phyloP scores from a whole-genome alignment of 2,888 invertebrate genomes.

The Leuctra nigra region DNA sequence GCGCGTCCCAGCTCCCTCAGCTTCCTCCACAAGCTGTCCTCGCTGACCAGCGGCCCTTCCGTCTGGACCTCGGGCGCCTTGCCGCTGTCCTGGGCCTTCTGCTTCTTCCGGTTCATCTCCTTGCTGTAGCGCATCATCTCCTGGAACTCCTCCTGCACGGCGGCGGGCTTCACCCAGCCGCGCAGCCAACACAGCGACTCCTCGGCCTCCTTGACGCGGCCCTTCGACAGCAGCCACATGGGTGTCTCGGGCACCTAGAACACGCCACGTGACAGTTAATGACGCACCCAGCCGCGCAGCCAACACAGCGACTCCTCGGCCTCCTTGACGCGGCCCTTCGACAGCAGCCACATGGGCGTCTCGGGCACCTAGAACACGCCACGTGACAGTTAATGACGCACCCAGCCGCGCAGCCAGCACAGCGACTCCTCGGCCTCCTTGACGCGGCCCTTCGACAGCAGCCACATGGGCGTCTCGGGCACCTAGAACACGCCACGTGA shows the following conservation, averaged over 20 bases:
- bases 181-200: conserved; percentile 49
- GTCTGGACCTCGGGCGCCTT: not conserved
- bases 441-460: conserved; percentile 49
- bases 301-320: conserved; percentile 48
- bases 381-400: conserved; percentile 25
- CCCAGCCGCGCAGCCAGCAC: conserved; percentile 52
- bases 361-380: conserved; percentile 45
- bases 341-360: conserved; percentile 53
- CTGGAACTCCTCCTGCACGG: conserved; percentile 47
- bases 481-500: conserved; percentile 38
- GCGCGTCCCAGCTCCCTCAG: conserved; percentile 42
- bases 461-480: conserved; percentile 54
- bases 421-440: conserved; percentile 48
- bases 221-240: conserved; percentile 52
- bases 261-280: not conserved
- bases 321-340: conserved; percentile 48
- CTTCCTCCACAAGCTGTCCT: not conserved
- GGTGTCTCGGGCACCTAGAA: conserved; percentile 52
- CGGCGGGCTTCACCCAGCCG: conserved; percentile 47
- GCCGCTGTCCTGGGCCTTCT: not conserved
- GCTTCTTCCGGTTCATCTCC: conserved; percentile 11
- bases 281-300: conserved; percentile 47
- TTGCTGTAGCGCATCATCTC: conserved; percentile 45
- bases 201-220: conserved; percentile 47
- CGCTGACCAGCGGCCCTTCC: not conserved